Conservation (phyloP, 1,140 invertebrate species). For the Lepidurus packardi region DNA sequence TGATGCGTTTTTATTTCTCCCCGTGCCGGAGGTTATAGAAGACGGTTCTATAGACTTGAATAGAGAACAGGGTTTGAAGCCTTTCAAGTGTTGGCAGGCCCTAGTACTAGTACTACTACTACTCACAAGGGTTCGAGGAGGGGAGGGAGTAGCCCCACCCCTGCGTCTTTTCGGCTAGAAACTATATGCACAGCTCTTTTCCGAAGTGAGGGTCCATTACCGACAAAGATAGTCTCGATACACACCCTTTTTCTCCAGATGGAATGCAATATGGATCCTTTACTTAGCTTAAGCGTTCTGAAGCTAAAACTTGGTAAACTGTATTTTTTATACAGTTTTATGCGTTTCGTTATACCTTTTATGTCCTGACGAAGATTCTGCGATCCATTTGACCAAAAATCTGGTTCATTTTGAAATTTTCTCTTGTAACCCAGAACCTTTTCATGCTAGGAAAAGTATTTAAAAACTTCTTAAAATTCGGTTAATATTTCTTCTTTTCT, state of each 20-base stretch:
- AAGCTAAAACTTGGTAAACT: not conserved
- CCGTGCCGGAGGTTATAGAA: not conserved
- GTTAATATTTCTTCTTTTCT: not conserved
- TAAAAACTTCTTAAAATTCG: not conserved
- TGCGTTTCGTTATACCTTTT: too few species aligned
- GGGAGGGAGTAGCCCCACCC: not conserved
- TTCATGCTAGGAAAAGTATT: not conserved
- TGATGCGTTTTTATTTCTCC: not conserved
- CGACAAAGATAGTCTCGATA: not conserved
- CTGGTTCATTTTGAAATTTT: too few species aligned
- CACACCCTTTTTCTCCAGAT: not conserved
- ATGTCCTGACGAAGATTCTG: too few species aligned
- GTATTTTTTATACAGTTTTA: not conserved
- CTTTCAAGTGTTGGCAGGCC: conserved; percentile 6
- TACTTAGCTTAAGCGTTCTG: not conserved
- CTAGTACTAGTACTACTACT: not conserved
- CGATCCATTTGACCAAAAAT: too few species aligned
- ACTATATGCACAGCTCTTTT: not conserved
- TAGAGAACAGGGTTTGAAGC: not conserved
- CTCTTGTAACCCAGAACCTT: too few species aligned
- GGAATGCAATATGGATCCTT: conserved; percentile 8
- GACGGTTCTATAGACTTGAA: conserved; percentile 12
- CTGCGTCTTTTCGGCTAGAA: not conserved
- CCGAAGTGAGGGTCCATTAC: conserved; percentile 5
- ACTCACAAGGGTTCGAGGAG: not conserved